Conservation (phyloP, 1,140 invertebrate species). For the Papilio dardanus region DNA sequence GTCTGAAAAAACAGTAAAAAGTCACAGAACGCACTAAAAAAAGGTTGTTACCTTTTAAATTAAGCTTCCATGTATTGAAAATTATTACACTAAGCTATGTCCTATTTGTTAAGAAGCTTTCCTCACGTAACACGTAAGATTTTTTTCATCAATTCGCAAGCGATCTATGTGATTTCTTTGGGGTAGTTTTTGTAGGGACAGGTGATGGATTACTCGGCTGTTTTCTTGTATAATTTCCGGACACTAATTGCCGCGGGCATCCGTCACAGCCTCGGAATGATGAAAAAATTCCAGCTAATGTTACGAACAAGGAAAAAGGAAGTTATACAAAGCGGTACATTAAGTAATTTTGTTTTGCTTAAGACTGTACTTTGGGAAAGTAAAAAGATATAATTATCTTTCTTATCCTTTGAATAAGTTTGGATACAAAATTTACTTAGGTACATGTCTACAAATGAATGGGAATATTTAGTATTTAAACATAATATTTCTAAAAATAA, state of each 20-base stretch:
- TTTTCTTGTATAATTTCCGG: constrained; percentile 79
- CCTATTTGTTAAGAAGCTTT: neutral
- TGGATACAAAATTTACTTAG: constrained; percentile 48
- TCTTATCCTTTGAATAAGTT: neutral
- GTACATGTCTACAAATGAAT: no score
- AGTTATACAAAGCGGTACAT: constrained; percentile 24
- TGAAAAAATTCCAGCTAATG: constrained; percentile 56
- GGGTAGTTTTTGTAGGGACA: constrained; percentile 72
- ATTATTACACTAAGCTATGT: no score
- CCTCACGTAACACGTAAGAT: neutral
- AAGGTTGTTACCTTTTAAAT: no score
- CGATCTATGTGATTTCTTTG: constrained; percentile 62
- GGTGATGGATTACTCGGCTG: constrained; percentile 74
- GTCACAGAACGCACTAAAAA: no score
- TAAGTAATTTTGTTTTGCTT: constrained; percentile 22
- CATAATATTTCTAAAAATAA: no score
- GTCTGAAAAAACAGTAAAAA: no score
- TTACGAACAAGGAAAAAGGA: constrained; percentile 40
- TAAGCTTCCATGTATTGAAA: no score
- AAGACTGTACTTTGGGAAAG: neutral
- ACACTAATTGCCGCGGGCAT: constrained; percentile 75
- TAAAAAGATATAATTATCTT: neutral
- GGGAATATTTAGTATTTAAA: no score
- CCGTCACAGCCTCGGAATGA: constrained; percentile 64
- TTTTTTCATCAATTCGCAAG: neutral